Evolutionary conservation across 2,113 vertebrate genomes (phyloP).

Genomic region (Coptodon rendalli): DNA sequence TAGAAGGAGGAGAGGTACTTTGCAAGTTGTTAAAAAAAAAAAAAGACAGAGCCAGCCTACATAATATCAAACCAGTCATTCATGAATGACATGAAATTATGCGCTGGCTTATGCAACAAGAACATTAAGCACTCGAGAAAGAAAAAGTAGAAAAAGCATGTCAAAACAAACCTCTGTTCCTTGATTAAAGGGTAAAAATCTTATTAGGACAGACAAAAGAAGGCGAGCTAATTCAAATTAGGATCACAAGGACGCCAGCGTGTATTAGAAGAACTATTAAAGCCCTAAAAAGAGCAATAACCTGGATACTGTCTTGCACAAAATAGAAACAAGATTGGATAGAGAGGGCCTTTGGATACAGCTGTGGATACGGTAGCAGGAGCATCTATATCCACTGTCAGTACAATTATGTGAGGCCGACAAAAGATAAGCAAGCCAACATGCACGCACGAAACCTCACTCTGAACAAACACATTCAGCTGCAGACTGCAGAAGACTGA

Average conservation of each 20-base stretch:
- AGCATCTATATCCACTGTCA: not conserved
- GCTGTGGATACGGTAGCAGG: not conserved
- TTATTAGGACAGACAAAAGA: not conserved
- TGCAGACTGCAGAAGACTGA: not conserved
- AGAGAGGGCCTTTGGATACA: not conserved
- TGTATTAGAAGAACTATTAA: not conserved
- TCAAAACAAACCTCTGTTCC: not conserved
- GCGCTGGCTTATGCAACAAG: not conserved
- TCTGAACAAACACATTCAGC: constrained; percentile 2
- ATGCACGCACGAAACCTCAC: not conserved
- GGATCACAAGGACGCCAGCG: not conserved
- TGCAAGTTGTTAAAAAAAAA: not conserved
- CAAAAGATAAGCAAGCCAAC: not conserved
- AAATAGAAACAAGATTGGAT: not conserved
- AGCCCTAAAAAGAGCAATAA: not conserved
- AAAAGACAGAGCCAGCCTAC: not conserved
- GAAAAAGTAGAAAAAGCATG: not conserved
- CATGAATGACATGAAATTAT: not conserved
- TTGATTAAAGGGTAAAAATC: not conserved
- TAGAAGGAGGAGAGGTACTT: not conserved
- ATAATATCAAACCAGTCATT: not conserved
- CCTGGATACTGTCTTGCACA: not conserved
- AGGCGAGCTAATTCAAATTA: not conserved
- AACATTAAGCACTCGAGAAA: not conserved
- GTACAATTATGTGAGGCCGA: not conserved